Base-by-base conservation (phyloP, 2,888 invertebrate genomes). In the Empis livida region DNA sequence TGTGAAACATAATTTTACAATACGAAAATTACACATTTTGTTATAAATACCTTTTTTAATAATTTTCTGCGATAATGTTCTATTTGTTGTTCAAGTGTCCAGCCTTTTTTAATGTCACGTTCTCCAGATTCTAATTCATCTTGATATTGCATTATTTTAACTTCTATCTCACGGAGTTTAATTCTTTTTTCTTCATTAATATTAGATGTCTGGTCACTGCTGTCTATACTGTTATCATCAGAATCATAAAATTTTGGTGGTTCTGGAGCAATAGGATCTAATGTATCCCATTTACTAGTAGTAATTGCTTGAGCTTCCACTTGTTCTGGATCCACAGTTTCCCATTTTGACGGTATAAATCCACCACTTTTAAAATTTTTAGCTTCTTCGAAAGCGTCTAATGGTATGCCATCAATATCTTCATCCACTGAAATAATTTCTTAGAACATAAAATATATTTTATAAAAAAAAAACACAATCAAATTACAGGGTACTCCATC, bases 331-430 rank as follows among this genome's bases (percentile, higher is more conserved):
- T 95, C 94, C 20, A 97, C 88, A 41, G 86, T 87, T 75, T 97
- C 95, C 96, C 96, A 97, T 66, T 92, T 89, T 2, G 94, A 94
- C 10, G 89, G 87, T 48, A 92, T 84, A 72, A 95, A 91, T 13
- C 80, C 81, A 1, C 80, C 80, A 49, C 77, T 39, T 48, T 62
- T 63, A 1, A 51, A 45, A 10, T 46, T 46, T 43, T 44, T 45
- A 5, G 16, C 15, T 66, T 60, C 53, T 58, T 59, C 45, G 48
- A 61, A 62, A 40, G 70, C 70, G 53, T 78, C 78, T 61, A 84
- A 67, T 1, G 85, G 85, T 37, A 81, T 67, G 13, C 84, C 84
- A 68, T 87, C 86, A 37, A 86, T 77, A 62, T 86, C 86, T 53
- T 82, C 83, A 50, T 82, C 82, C 70, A 83, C 80, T 79, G 56